Evolutionary conservation across 2,888 invertebrate genomes (phyloP).

Genomic region (Zaprionus bogoriensis): DNA sequence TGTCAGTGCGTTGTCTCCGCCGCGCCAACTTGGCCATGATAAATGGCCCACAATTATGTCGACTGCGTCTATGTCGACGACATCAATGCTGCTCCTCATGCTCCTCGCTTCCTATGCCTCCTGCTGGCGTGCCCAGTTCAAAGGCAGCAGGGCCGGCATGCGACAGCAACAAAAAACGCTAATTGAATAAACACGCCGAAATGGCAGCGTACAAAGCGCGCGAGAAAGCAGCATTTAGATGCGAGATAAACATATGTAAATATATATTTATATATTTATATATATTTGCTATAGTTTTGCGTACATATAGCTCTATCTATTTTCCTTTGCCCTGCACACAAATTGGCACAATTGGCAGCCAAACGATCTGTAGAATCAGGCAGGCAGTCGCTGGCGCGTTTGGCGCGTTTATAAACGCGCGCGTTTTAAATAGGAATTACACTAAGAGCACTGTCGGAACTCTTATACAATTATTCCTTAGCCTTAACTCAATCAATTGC

Average conservation of each 20-base stretch:
- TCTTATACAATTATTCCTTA: no score
- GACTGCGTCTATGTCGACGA: slow-evolving; percentile 50
- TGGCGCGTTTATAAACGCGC: slow-evolving; percentile 35
- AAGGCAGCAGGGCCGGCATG: slow-evolving; percentile 48
- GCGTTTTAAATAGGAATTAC: no score
- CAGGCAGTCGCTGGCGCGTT: slow-evolving; percentile 1
- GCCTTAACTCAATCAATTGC: no score
- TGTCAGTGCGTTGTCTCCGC: slow-evolving; percentile 67
- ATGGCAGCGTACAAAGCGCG: slow-evolving; percentile 38
- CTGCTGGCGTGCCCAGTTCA: slow-evolving; percentile 43
- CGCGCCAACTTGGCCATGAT: slow-evolving; percentile 63
- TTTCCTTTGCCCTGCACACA: slow-evolving; percentile 33
- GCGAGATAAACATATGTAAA: no score
- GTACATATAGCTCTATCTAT: not conserved
- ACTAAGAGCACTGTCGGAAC: not conserved
- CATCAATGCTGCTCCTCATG: slow-evolving; percentile 30
- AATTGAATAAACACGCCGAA: slow-evolving; percentile 75
- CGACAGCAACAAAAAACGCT: slow-evolving; percentile 37
- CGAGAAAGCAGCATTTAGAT: slow-evolving; percentile 55
- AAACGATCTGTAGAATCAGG: no score
- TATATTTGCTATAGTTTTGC: slow-evolving; percentile 3
- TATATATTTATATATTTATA: no score
- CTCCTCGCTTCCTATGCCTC: slow-evolving; percentile 2
- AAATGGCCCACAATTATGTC: slow-evolving; percentile 75
- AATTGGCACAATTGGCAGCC: slow-evolving; percentile 55